Percentiles rank a stretch among this genome's conserved stretches.
These are phyloP conservation scores for Diogma glabrata DNA, from an alignment of 2,888 invertebrate species.

Conservation along the genomic window DNA sequence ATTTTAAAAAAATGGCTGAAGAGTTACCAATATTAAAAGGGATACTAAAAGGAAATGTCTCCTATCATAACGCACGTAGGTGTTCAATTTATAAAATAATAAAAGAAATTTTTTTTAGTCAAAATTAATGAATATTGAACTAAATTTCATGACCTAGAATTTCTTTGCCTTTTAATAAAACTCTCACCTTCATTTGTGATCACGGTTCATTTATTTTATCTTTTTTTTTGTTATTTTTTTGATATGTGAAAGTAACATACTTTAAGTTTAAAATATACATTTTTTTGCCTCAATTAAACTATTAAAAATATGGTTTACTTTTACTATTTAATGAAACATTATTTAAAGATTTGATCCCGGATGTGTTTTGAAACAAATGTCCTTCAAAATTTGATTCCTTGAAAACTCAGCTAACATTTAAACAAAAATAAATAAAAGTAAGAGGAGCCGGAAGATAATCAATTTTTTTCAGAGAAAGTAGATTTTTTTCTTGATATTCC, in stretches of 20 bases:
- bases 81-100: no score
- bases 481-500: no score
- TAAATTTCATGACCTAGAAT: slow-evolving; percentile 8
- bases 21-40: slow-evolving; percentile 84
- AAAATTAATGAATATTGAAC: slow-evolving; percentile 2
- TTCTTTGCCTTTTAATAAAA: slow-evolving; percentile 24
- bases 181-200: slow-evolving; percentile 27
- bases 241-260: slow-evolving; percentile 13
- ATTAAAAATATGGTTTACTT: slow-evolving; percentile 6
- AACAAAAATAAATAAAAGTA: no score
- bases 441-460: no score
- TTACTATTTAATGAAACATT: no score
- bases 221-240: background rate
- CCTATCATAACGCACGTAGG: slow-evolving; percentile 91
- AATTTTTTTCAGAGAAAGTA: no score
- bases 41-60: slow-evolving; percentile 80
- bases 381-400: no score
- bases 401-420: no score
- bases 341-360: no score
- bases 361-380: no score
- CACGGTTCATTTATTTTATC: slow-evolving; percentile 10
- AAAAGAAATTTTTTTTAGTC: background rate
- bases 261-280: slow-evolving; percentile 7
- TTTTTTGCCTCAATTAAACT: slow-evolving; percentile 2
- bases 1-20: slow-evolving; percentile 77